A percentile compares a stretch with the other conserved stretches of the same genome.
Conservation (phyloP, 2,888 invertebrate genomes). For the Meiosimyza platycephala region DNA sequence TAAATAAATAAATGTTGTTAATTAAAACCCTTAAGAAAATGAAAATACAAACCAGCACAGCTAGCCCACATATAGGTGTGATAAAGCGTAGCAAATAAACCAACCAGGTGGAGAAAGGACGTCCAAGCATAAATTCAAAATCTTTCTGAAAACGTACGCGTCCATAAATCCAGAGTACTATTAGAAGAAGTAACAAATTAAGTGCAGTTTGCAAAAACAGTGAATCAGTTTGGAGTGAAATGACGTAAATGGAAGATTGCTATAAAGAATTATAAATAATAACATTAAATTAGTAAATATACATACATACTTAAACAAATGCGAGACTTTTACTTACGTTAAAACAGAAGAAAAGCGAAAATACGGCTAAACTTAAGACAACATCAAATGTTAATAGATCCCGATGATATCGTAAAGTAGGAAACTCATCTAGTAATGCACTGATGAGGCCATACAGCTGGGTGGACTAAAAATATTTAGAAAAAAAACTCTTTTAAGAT, state of each 20-base stretch:
- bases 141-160: constrained; percentile 73
- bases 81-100: constrained; percentile 59
- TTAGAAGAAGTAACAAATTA: constrained; percentile 77
- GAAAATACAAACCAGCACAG: constrained; percentile 49
- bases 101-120: constrained; percentile 69
- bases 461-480: constrained; percentile 47
- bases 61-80: constrained; percentile 55
- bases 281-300: no score
- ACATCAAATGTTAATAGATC: constrained; percentile 46
- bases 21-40: not conserved
- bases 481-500: not conserved
- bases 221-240: constrained; percentile 48
- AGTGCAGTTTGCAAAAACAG: constrained; percentile 53
- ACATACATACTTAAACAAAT: no score
- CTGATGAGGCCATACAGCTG: constrained; percentile 56
- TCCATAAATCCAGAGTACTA: constrained; percentile 87
- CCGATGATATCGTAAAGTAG: constrained; percentile 50
- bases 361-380: constrained; percentile 44
- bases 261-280: constrained; percentile 37
- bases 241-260: constrained; percentile 52
- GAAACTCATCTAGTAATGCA: constrained; percentile 62
- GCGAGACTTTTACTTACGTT: constrained; percentile 57
- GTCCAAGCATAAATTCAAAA: constrained; percentile 80
- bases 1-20: not conserved
- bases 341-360: constrained; percentile 55